Evolutionary conservation across 2,797 vertebrate genomes (phyloP).

Genomic region (Lepus oiostolus): DNA sequence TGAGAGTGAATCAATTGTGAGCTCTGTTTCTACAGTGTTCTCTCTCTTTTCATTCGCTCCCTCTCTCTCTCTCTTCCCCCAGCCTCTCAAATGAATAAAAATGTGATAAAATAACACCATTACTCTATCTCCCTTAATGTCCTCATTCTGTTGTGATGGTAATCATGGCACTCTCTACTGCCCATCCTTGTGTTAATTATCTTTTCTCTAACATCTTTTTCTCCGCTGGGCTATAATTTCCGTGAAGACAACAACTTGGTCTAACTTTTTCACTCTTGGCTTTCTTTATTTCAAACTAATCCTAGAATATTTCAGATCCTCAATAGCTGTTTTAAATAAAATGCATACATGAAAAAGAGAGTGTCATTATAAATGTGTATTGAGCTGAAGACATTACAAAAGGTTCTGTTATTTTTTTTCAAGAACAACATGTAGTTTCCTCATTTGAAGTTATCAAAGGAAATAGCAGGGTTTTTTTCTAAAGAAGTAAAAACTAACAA

Average conservation of each 20-base stretch:
- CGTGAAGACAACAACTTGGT: background rate
- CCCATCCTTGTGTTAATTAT: background rate
- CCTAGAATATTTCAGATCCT: background rate
- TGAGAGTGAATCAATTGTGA: too few species aligned
- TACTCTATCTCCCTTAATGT: background rate
- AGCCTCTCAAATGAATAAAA: too few species aligned
- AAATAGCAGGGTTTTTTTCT: background rate
- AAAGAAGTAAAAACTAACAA: background rate
- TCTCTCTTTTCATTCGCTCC: too few species aligned
- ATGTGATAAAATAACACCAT: too few species aligned
- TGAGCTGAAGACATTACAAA: background rate
- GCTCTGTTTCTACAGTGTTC: too few species aligned
- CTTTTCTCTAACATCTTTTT: background rate
- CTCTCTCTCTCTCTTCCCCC: too few species aligned
- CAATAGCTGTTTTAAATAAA: background rate
- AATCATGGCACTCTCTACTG: background rate
- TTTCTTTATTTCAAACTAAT: background rate
- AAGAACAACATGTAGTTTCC: background rate
- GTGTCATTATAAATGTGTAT: background rate
- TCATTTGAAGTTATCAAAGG: background rate
- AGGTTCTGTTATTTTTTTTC: background rate
- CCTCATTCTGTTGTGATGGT: background rate
- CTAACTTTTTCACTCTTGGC: background rate
- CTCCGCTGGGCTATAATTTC: background rate
- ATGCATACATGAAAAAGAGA: background rate